Evolutionary conservation across 2,113 vertebrate genomes (phyloP).

Genomic region (Trochalopteron elliotii): DNA sequence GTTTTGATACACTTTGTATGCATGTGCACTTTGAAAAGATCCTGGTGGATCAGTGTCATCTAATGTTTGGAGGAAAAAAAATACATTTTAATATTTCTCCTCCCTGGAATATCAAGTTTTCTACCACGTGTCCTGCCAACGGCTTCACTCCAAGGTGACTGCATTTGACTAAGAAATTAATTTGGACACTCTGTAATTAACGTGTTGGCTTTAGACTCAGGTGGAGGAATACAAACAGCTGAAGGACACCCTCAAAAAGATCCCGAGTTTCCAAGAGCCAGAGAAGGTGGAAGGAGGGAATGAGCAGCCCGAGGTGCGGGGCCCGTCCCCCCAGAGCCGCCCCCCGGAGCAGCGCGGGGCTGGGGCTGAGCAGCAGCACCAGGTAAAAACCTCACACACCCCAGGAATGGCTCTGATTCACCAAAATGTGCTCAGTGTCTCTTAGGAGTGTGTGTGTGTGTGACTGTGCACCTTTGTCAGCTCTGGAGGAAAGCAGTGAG

Average conservation of each 20-base stretch:
- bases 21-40: conserved; percentile 66
- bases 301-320: background rate
- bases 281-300: conserved; percentile 46
- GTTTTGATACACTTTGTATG: conserved; percentile 60
- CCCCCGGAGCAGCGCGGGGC: background rate
- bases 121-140: background rate
- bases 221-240: conserved; percentile 90
- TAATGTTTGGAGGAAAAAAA: conserved; percentile 13
- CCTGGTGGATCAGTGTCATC: conserved; percentile 6
- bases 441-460: background rate
- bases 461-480: background rate
- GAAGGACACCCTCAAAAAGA: conserved; percentile 84
- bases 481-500: background rate
- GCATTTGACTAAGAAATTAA: background rate
- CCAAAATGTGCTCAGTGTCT: background rate
- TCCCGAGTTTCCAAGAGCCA: conserved; percentile 71
- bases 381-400: conserved; percentile 27
- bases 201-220: conserved; percentile 79
- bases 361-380: background rate
- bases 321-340: background rate
- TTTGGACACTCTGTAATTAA: background rate
- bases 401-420: fast-evolving
- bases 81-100: background rate
- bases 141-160: background rate
- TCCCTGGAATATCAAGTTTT: background rate